Conservation (phyloP, 2,797 vertebrate species). For the Gymnothorax javanicus region DNA sequence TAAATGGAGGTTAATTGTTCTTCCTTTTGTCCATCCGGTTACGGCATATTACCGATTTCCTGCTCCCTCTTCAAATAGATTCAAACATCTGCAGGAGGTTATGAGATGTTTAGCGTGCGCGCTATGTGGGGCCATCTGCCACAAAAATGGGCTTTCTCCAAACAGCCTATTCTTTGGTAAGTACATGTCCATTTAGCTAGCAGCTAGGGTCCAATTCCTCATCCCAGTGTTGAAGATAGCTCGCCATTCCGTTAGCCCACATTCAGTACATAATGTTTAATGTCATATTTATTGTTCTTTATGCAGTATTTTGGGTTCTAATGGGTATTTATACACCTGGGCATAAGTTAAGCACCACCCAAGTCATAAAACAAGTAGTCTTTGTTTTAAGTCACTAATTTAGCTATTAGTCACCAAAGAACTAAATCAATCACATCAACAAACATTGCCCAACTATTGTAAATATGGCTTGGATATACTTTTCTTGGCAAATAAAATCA, state of each 20-base stretch:
- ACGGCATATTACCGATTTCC: slow-evolving; percentile 20
- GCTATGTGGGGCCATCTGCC: slow-evolving; percentile 15
- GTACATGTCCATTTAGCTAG: not conserved
- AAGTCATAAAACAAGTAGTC: too few relatives aligned
- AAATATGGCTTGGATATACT: too few relatives aligned
- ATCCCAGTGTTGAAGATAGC: not conserved
- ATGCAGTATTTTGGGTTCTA: too few relatives aligned
- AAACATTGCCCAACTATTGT: too few relatives aligned
- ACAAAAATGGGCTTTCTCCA: not conserved
- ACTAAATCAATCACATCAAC: too few relatives aligned
- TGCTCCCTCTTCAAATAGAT: slow-evolving; percentile 15
- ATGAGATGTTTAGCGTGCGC: not conserved
- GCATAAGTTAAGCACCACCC: too few relatives aligned
- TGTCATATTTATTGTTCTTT: not conserved
- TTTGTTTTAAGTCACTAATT: too few relatives aligned
- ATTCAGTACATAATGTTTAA: not conserved
- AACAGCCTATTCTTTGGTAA: not conserved
- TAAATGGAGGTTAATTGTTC: slow-evolving; percentile 20
- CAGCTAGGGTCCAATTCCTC: not conserved
- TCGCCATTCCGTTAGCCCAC: not conserved
- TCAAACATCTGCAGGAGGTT: slow-evolving; percentile 12
- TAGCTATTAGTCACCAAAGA: too few relatives aligned
- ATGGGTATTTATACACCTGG: too few relatives aligned
- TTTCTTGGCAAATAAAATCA: too few relatives aligned
- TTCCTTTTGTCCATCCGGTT: slow-evolving; percentile 17